Percentiles rank a stretch among this genome's conserved stretches.
Conservation (phyloP, 1,140 invertebrate species). For the Drosophila pseudoobscura region DNA sequence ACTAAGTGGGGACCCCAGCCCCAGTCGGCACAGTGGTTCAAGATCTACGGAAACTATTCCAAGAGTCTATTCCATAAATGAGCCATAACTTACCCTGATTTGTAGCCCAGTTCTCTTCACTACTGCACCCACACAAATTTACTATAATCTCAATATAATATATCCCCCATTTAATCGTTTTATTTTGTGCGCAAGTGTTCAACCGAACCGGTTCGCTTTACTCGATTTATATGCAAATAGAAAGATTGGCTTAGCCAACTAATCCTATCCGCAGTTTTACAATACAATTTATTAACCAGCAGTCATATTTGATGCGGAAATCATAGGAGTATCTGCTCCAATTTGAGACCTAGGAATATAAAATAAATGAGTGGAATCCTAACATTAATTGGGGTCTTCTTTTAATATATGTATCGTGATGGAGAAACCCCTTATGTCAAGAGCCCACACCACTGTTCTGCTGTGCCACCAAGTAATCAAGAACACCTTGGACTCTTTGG, state of each 20-base stretch:
- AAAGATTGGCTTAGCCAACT: conserved; percentile 10
- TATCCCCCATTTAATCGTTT: conserved; percentile 3
- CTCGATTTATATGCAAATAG: conserved; percentile 30
- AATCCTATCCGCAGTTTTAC: too few relatives aligned
- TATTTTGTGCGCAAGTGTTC: not conserved
- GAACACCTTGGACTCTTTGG: conserved; percentile 21
- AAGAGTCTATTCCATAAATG: not conserved
- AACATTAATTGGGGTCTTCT: not conserved
- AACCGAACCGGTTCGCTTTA: conserved; percentile 16
- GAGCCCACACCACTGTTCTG: conserved; percentile 6
- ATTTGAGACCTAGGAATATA: not conserved
- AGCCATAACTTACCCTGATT: not conserved
- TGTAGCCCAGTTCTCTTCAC: not conserved
- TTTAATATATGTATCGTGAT: too few relatives aligned
- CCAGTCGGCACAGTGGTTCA: conserved; percentile 19
- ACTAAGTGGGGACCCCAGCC: conserved; percentile 39
- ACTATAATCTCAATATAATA: not conserved
- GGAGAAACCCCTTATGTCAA: not conserved
- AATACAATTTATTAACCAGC: not conserved
- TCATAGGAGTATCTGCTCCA: not conserved
- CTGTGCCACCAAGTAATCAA: conserved; percentile 25
- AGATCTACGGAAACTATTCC: too few relatives aligned
- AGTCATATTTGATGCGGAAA: not conserved
- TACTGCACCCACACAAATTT: not conserved
- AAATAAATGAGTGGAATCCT: too few relatives aligned